Conservation (phyloP, 2,797 vertebrate genomes). For the Sebastes diploproa region DNA sequence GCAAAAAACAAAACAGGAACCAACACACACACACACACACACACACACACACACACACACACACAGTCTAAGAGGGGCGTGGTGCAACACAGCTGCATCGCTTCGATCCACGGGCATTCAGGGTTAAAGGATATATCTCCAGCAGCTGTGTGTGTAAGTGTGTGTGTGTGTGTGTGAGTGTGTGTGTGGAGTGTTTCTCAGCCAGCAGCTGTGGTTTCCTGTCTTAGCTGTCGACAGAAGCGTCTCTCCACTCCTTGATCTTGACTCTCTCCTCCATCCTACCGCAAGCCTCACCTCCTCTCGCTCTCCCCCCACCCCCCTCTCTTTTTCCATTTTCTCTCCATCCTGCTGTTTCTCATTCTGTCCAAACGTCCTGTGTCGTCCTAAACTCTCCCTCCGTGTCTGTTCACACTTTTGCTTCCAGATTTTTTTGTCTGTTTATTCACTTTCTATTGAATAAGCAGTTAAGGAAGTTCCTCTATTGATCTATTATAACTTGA, state of each 20-base stretch:
- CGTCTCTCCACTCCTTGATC: conserved; percentile 69
- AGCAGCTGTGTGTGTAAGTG: conserved; percentile 63
- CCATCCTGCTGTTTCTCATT: conserved; percentile 22
- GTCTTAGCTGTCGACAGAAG: conserved; percentile 77
- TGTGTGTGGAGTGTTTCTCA: conserved; percentile 17
- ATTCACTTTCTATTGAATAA: background rate
- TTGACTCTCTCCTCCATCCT: conserved; percentile 51
- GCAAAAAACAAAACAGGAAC: conserved; percentile 69
- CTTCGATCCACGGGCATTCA: conserved; percentile 67
- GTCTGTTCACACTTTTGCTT: background rate
- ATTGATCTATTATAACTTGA: background rate
- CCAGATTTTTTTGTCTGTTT: background rate
- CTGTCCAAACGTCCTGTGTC: background rate
- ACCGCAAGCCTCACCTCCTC: conserved; percentile 65
- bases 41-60: conserved; percentile 28
- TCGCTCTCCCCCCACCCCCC: background rate
- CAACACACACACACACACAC: conserved; percentile 27
- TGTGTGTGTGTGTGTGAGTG: conserved; percentile 32
- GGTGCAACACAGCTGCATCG: conserved; percentile 72
- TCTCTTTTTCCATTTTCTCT: conserved; percentile 2
- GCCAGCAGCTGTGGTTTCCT: conserved; percentile 83
- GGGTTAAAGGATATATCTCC: conserved; percentile 77
- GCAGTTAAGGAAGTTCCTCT: background rate
- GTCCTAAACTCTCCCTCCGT: background rate
- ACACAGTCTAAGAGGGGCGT: conserved; percentile 52